Conservation (phyloP, 2,113 vertebrate species). For the Channa argus region DNA sequence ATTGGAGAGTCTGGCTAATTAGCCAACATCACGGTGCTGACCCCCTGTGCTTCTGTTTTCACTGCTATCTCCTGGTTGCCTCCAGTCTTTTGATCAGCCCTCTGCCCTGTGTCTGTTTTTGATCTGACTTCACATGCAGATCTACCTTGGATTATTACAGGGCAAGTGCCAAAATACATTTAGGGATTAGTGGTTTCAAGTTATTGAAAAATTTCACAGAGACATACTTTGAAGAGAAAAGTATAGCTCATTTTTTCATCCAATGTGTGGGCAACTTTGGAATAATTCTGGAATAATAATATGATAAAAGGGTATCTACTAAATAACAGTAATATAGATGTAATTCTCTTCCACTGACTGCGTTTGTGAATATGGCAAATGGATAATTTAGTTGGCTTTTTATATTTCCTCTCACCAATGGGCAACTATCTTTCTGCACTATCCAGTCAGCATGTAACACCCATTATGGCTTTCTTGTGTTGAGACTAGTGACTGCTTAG, state of each 20-base stretch:
- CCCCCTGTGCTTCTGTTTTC: slow-evolving; percentile 55
- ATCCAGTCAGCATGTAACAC: slow-evolving; percentile 19
- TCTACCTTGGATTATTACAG: slow-evolving; percentile 6
- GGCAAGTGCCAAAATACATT: slow-evolving; percentile 13
- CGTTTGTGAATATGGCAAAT: slow-evolving; percentile 9
- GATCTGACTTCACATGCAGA: slow-evolving; percentile 40
- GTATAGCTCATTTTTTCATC: background rate
- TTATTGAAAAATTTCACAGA: background rate
- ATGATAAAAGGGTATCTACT: background rate
- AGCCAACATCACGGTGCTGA: slow-evolving; percentile 45
- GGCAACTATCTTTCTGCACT: slow-evolving; percentile 6
- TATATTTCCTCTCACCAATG: slow-evolving; percentile 2
- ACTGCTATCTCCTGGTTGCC: slow-evolving; percentile 35
- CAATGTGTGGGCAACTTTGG: background rate
- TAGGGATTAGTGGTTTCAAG: background rate
- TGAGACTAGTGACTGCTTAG: slow-evolving; percentile 14
- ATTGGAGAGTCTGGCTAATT: slow-evolving; percentile 64
- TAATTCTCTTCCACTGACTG: too few species aligned
- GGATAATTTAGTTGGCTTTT: background rate
- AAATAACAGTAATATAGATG: background rate
- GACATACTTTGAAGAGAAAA: background rate
- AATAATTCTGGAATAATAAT: background rate
- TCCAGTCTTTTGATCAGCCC: slow-evolving; percentile 52
- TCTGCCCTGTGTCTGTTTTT: slow-evolving; percentile 30
- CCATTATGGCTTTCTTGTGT: slow-evolving; percentile 11